phyloP scores from a whole-genome alignment of 2,797 vertebrate species.

The Falco columbarius region DNA sequence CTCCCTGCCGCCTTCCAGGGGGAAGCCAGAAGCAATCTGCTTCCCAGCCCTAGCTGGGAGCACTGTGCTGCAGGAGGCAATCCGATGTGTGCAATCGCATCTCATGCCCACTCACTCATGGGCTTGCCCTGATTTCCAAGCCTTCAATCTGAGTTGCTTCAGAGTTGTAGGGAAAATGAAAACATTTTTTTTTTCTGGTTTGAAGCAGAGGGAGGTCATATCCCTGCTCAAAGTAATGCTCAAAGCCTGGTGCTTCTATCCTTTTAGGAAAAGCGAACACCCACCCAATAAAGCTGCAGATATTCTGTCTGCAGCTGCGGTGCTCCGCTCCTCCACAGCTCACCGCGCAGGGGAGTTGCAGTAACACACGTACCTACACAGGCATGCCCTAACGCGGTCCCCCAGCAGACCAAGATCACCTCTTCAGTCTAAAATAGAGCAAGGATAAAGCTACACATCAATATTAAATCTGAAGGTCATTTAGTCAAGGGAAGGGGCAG shows the following conservation, averaged over 20 bases:
- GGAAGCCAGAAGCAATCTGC: neutral
- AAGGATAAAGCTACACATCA: neutral
- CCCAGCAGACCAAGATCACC: neutral
- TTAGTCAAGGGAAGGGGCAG: conserved; percentile 25
- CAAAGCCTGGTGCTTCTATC: no score
- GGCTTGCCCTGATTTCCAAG: neutral
- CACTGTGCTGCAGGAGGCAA: neutral
- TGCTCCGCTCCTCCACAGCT: neutral
- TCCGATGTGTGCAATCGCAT: rapidly evolving
- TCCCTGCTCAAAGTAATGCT: neutral
- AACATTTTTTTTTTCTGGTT: neutral
- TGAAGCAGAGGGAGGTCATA: neutral
- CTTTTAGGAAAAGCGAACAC: neutral
- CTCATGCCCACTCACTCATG: neutral
- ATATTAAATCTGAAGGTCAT: conserved; percentile 30
- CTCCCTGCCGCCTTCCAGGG: neutral
- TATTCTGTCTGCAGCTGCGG: neutral
- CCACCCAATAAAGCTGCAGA: neutral
- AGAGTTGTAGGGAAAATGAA: neutral
- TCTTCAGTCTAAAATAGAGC: neutral
- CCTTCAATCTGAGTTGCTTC: neutral
- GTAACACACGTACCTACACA: rapidly evolving
- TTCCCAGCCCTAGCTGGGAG: neutral
- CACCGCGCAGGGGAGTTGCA: rapidly evolving
- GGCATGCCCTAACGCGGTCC: rapidly evolving